Base-by-base conservation (phyloP, 2,888 invertebrate species). In the Diarsia dahlii region DNA sequence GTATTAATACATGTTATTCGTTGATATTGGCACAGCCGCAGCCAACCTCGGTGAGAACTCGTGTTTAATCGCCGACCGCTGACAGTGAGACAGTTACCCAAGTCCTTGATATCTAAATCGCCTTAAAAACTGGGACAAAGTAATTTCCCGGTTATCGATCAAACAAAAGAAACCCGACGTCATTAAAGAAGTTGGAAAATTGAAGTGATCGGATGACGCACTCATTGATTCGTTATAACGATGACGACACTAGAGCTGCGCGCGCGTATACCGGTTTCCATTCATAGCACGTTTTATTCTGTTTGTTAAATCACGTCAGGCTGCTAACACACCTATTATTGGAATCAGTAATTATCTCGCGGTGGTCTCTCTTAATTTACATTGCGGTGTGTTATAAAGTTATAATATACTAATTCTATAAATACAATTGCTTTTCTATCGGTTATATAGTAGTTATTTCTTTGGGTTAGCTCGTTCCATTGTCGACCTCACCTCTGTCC, bases 211-310 rank as follows among this genome's bases (percentile, higher is more conserved):
- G 62, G 45, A 64, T 88, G 87, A 88, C 85, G 78, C 86, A 86
- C 46, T 72, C 45, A 28, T 50, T 81, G 52, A 74, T 64, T 85
- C 71, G 71, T 65, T 81, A 84, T 64, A 82, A 87, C 76, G 80
- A 87, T 90, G 89, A 91, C 91, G 90, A 83, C 80, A 66, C 48
- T 52, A 50, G 45, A 9, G 20, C 63, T 73, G 76, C 80, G 78
- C 78, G 68, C 65, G 77, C 70, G 87, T 87, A 84, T 80, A 90
- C 91, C 87, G 89, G 91, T 90, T 90, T 82, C 84, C 81, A 87
- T 86, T 86, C 83, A 82, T 78, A 69, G 58, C 84, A 79, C 78
- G 82, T 77, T 72, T 66, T 75, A 68, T 63, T 71, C 63, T 63
- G 81, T 86, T 86, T 87, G 80, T 87, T 67, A 71, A 69, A 80